Evolutionary conservation across 2,888 invertebrate species (phyloP).

Genomic region (Oasisia sp.): DNA sequence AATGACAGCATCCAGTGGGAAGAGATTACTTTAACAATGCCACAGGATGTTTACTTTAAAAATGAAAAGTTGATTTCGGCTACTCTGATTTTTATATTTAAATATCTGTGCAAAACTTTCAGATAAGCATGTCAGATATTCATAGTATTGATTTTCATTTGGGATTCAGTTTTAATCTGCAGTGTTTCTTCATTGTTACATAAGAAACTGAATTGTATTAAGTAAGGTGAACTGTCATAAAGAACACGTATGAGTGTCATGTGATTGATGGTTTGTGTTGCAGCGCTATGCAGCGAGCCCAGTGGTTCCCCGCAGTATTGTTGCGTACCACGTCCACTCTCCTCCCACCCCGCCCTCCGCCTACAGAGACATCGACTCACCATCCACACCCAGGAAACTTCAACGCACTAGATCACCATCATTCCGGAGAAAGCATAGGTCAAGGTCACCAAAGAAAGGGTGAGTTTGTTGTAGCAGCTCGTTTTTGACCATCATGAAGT

Average conservation of each 20-base stretch:
- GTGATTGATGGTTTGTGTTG: not conserved
- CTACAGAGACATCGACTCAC: constrained; percentile 32
- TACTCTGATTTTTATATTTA: not conserved
- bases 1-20: not conserved
- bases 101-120: not conserved
- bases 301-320: not conserved
- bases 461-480: constrained; percentile 14
- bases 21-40: not conserved
- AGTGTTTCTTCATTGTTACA: no score
- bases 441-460: constrained; percentile 31
- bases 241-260: not conserved
- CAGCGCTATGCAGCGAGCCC: not conserved
- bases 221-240: not conserved
- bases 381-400: not conserved
- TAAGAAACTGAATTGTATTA: no score
- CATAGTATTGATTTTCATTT: not conserved
- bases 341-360: constrained; percentile 30
- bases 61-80: not conserved
- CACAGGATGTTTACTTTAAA: not conserved
- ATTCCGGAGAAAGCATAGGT: constrained; percentile 14
- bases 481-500: not conserved
- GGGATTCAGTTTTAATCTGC: no score
- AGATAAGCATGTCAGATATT: not conserved
- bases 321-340: constrained; percentile 1
- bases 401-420: not conserved